Base-by-base conservation (phyloP, 2,888 invertebrate species). In the Himalopsyche tibetana region DNA sequence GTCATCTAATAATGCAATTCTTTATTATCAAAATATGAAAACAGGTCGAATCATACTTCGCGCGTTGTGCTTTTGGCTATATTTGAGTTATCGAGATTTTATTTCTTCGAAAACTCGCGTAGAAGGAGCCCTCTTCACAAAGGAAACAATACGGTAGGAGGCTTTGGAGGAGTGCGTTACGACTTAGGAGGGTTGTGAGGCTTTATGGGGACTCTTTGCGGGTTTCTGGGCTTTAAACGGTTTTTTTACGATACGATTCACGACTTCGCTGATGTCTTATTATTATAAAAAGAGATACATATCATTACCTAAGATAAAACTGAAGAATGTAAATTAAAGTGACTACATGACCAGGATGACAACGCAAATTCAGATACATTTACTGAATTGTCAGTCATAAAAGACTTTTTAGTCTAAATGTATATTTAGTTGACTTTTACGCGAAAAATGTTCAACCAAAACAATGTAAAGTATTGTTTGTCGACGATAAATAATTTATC, bases 31-130 rank as follows among this genome's bases (percentile, higher is more conserved):
- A 15, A 51, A 51, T 51, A 45, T 9, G 19, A 19, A 19, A 19
- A 63, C 19, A 12, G 19, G 63, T 19, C 19, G 63, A 19, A 63
- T 19, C 63, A 63, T 63, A 51, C 51, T 15, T 51, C 51, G 15
- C 51, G 63, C 63, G 63, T 19, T 19, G 28, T 63, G 28, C 11
- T 28, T 63, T n/a, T 11, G n/a, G 63, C 63, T 63, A 63, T 63
- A 63, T 63, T 63, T 63, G 63, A 63, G 63, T 63, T 63, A 63
- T 63, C 63, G 63, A 63, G 19, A 63, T 63, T 63, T 63, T 63
- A 63, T 63, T 63, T 63, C 63, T 63, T 63, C 63, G 63, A n/a
- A 63, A 63, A 63, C 63, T 19, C 63, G 63, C 19, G n/a, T 19
- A n/a, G 63, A 8, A 63, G 63, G 9, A n/a, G 28, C 63, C 63